Percentiles rank a stretch among this genome's conserved stretches.
These are phyloP conservation scores for Montipora sp. DNA, from an alignment of 64 coral and sea anemone genomes.

Conservation along the genomic window DNA sequence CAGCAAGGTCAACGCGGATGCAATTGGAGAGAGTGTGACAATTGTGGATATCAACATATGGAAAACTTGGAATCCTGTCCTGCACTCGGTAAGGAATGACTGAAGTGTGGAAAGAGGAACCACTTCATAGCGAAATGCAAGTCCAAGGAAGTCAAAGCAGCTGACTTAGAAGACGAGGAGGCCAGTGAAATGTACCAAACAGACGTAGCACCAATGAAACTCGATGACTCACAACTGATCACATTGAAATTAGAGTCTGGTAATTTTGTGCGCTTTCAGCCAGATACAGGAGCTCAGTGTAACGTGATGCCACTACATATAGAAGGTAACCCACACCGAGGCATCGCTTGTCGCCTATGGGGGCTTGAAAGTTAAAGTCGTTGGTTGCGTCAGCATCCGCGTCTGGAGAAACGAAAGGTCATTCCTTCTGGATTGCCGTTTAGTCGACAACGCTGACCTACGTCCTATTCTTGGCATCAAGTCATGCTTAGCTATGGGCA, in stretches of 20 bases:
- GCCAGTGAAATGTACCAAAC: constrained; percentile 31
- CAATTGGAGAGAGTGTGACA: constrained; percentile 23
- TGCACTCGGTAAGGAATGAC: constrained; percentile 45
- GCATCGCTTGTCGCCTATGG: not conserved
- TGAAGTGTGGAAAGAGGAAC: constrained; percentile 41
- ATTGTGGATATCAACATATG: constrained; percentile 53
- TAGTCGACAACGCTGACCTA: constrained; percentile 49
- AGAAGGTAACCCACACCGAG: constrained; percentile 41
- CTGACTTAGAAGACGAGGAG: constrained; percentile 30
- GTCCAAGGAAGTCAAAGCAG: constrained; percentile 26
- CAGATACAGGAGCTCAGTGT: constrained; percentile 77
- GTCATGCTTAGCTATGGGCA: constrained; percentile 54
- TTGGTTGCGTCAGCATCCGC: constrained; percentile 44
- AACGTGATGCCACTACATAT: constrained; percentile 65
- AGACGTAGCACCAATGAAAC: constrained; percentile 29
- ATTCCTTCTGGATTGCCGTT: constrained; percentile 41
- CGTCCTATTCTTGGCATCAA: constrained; percentile 56
- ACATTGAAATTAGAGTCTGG: constrained; percentile 62
- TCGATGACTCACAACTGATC: constrained; percentile 67
- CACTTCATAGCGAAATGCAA: constrained; percentile 53
- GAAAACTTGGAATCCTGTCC: constrained; percentile 65
- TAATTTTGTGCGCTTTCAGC: constrained; percentile 50
- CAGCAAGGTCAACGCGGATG: not conserved
- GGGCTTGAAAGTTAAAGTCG: constrained; percentile 63
- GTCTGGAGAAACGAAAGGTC: constrained; percentile 46